Base-by-base conservation (phyloP, 37 sponge, comb jelly and placozoan species). In the Cliona cf. orientalis region DNA sequence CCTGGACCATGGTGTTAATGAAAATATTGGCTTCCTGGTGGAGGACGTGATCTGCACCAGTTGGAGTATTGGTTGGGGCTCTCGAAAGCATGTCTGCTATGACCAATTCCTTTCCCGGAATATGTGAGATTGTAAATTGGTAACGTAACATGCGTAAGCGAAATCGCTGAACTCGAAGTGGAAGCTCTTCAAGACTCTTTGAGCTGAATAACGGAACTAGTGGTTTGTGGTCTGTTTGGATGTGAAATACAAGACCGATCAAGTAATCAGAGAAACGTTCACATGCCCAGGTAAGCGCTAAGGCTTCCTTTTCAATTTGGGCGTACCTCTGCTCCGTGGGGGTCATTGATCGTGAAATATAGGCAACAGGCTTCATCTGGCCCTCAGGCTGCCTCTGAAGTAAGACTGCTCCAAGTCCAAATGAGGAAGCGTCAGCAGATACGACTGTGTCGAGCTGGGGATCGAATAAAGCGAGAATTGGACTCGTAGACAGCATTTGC, bases 171-270 rank as follows among this genome's bases (percentile, higher is more conserved):
- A 72, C 74, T 21, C 74, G 36, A 7, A 35, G 49, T 46, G 83
- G 83, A 34, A 83, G 57, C n/a, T 39, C 37, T 40, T 83, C 83
- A 19, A 83, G 55, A 19, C 23, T 44, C 65, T 83, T 83, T 17
- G 83, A 44, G 37, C 64, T 63, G 31, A 83, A 26, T 25, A 83
- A 42, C 14, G 63, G 66, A 17, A 84, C 84, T 42, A 84, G 59
- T 7, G 84, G 84, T 65, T 84, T 84, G 41, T 84, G 75, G 75
- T 84, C 84, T 0, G 75, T 84, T 36, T 84, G n/a, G 4, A 84
- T 9, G 25, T 62, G 66, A 55, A 84, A 84, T 2, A 9, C 37
- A 21, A 36, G 62, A 23, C 84, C 75, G 21, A 75, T 22, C 25
- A 74, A 53, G 40, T 84, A 84, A 19, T 65, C 67, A 12, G 35